Evolutionary conservation across 1,140 invertebrate genomes (phyloP).

Genomic region (Eriocheir sinensis): DNA sequence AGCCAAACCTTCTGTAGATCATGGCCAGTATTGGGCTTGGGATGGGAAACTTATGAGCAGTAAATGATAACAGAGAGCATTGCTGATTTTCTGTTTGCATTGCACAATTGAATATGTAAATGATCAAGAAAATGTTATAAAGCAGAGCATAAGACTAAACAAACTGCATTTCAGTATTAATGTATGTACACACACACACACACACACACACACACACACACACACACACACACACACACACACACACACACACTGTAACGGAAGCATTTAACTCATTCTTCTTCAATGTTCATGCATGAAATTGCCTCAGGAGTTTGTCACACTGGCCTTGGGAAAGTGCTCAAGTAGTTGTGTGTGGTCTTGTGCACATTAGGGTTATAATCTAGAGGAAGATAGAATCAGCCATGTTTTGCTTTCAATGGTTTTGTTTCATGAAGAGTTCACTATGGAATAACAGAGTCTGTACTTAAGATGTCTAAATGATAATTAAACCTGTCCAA

Average conservation of each 20-base stretch:
- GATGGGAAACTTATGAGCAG: too few species aligned
- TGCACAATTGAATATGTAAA: background rate
- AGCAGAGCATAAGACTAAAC: background rate
- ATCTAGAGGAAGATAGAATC: background rate
- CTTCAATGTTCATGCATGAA: background rate
- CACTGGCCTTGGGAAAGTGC: background rate
- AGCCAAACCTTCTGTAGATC: too few species aligned
- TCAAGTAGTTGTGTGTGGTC: constrained; percentile 6
- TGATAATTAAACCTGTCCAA: background rate
- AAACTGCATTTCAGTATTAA: constrained; percentile 7
- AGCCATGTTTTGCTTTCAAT: background rate
- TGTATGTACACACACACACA: background rate
- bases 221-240: background rate
- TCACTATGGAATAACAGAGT: background rate
- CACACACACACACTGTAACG: background rate
- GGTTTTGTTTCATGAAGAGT: background rate
- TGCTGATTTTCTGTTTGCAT: too few species aligned
- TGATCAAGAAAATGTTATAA: background rate
- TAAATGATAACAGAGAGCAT: too few species aligned
- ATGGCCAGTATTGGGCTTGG: too few species aligned
- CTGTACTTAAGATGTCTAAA: constrained; percentile 7
- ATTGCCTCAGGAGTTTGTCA: background rate
- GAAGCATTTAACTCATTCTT: constrained; percentile 13
- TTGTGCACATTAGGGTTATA: background rate
- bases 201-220: background rate